These are phyloP conservation scores for Sebastes oblongus DNA, from an alignment of 2,797 vertebrate species.

Conservation along the genomic window DNA sequence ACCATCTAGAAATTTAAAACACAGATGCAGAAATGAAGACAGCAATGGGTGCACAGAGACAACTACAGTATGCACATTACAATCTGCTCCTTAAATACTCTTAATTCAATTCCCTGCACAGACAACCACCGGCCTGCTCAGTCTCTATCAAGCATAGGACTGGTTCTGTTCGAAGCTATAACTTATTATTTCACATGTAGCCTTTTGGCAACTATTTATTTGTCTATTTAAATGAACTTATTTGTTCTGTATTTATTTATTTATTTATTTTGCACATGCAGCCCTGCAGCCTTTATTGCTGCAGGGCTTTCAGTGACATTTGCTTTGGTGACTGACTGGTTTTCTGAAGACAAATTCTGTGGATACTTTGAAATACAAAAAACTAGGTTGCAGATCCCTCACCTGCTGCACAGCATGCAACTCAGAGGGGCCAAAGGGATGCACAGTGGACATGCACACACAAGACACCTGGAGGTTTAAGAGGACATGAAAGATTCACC, in stretches of 20 bases:
- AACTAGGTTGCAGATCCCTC: conserved; percentile 6
- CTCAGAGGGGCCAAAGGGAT: conserved; percentile 47
- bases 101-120: too few relatives aligned
- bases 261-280: conserved; percentile 45
- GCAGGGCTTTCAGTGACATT: conserved; percentile 50
- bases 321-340: conserved; percentile 50
- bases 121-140: conserved; percentile 4
- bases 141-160: conserved; percentile 18
- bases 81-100: too few relatives aligned
- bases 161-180: conserved; percentile 42
- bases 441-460: conserved; percentile 74
- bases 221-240: conserved; percentile 70
- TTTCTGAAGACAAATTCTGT: conserved; percentile 49
- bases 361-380: conserved; percentile 53
- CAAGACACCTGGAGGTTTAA: conserved; percentile 75
- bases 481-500: conserved; percentile 56
- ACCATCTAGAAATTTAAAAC: too few relatives aligned
- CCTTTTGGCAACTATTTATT: conserved; percentile 61
- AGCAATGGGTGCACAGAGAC: too few relatives aligned
- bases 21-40: too few relatives aligned
- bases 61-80: too few relatives aligned
- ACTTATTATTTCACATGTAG: conserved; percentile 67
- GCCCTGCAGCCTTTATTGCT: conserved; percentile 1
- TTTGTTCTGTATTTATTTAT: conserved; percentile 56
- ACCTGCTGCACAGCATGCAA: conserved; percentile 62